These are phyloP conservation scores for Pharmacophagus antenor DNA, from an alignment of 2,888 invertebrate species.

Conservation along the genomic window DNA sequence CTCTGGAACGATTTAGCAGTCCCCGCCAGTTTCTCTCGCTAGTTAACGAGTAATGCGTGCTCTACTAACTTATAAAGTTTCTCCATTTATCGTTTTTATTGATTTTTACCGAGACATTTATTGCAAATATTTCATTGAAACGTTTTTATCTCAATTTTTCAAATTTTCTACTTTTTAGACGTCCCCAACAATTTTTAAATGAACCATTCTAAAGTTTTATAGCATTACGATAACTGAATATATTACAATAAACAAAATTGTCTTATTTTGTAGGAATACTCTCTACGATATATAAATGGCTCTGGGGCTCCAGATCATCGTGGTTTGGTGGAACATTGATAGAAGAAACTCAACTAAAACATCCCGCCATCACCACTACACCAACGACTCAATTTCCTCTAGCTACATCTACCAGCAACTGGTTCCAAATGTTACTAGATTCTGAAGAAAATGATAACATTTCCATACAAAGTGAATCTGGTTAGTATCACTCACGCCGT, in stretches of 20 bases:
- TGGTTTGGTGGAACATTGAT: conserved; percentile 80
- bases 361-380: conserved; percentile 43
- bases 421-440: conserved; percentile 69
- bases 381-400: conserved; percentile 55
- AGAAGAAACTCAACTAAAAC: conserved; percentile 46
- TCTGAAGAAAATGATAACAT: conserved; percentile 63
- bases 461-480: conserved; percentile 41
- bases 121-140: neutral
- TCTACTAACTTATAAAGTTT: conserved; percentile 58
- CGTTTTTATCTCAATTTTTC: neutral
- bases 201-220: too few relatives aligned
- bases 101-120: neutral
- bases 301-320: conserved; percentile 49
- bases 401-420: conserved; percentile 52
- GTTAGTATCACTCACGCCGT: conserved; percentile 33
- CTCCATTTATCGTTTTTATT: conserved; percentile 49
- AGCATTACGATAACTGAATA: too few relatives aligned
- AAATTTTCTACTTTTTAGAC: neutral
- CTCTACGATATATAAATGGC: conserved; percentile 61
- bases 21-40: conserved; percentile 35
- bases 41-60: conserved; percentile 38
- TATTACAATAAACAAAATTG: neutral
- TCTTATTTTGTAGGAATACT: conserved; percentile 54
- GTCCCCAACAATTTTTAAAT: neutral
- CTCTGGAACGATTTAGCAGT: conserved; percentile 32